Conservation (phyloP, 2,797 vertebrate genomes). For the Harpagifer antarcticus region DNA sequence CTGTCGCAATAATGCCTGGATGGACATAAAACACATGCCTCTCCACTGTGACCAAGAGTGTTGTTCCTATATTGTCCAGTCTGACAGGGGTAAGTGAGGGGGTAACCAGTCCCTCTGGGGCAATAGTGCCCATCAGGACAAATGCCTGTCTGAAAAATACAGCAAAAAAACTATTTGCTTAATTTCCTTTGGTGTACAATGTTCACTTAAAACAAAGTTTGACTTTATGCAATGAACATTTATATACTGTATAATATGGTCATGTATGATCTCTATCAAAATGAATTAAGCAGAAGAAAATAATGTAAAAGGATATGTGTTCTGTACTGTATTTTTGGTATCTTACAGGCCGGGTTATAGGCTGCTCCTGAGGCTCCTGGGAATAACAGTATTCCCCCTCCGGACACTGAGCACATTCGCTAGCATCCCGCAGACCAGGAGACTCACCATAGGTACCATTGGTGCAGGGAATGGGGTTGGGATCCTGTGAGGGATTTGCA, state of each 20-base stretch:
- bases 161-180: slow-evolving; percentile 10
- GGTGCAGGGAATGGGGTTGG: slow-evolving; percentile 88
- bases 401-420: slow-evolving; percentile 87
- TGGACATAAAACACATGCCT: slow-evolving; percentile 85
- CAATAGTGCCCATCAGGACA: slow-evolving; percentile 90
- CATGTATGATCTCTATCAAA: neutral
- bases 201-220: neutral
- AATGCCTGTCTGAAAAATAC: slow-evolving; percentile 83
- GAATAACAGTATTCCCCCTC: slow-evolving; percentile 88
- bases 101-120: slow-evolving; percentile 88
- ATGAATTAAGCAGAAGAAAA: neutral
- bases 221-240: neutral
- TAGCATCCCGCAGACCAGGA: slow-evolving; percentile 84
- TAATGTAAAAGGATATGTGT: neutral
- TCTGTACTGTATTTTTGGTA: neutral
- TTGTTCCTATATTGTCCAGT: slow-evolving; percentile 87
- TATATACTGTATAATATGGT: neutral
- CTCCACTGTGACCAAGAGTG: slow-evolving; percentile 77
- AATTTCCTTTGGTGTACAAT: neutral
- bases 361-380: slow-evolving; percentile 76
- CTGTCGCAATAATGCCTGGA: slow-evolving; percentile 85
- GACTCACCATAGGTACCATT: slow-evolving; percentile 88
- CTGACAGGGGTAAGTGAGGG: slow-evolving; percentile 87
- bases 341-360: slow-evolving; percentile 88
- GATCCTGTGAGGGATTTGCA: slow-evolving; percentile 74